Percentiles rank a stretch among this genome's conserved stretches.
Evolutionary conservation across 2,888 invertebrate genomes (phyloP).

Genomic region (Beris chalybata): DNA sequence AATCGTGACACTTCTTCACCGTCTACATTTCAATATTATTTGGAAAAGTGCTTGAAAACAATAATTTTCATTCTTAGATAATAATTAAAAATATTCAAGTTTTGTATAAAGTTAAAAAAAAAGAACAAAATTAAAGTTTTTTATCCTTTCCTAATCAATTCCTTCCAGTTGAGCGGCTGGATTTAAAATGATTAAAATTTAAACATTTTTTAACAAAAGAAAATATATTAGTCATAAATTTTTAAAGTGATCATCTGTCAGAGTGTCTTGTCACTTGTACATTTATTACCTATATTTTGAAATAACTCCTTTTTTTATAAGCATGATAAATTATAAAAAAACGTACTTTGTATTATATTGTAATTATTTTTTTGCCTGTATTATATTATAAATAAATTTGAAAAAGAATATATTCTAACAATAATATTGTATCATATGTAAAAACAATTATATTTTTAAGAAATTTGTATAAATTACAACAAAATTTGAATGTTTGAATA

Average conservation of each 20-base stretch:
- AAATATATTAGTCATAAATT: slow-evolving; percentile 1
- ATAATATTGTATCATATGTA: too few relatives aligned
- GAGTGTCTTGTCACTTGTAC: slow-evolving; percentile 34
- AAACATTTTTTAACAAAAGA: slow-evolving; percentile 10
- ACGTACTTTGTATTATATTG: not conserved
- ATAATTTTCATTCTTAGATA: not conserved
- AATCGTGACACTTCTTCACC: not conserved
- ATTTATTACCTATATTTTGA: not conserved
- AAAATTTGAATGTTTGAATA: not conserved
- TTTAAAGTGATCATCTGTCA: slow-evolving; percentile 39
- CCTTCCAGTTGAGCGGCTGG: slow-evolving; percentile 27
- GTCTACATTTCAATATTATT: not conserved
- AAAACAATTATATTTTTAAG: too few relatives aligned
- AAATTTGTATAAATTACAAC: slow-evolving; percentile 1
- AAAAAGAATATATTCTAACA: too few relatives aligned
- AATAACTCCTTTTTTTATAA: not conserved
- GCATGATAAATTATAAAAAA: slow-evolving; percentile 2
- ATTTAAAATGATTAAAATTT: slow-evolving; percentile 1
- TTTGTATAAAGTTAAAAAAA: slow-evolving; percentile 4
- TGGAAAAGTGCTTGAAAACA: slow-evolving; percentile 35
- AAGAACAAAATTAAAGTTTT: too few relatives aligned
- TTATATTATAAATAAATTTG: too few relatives aligned
- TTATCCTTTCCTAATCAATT: not conserved
- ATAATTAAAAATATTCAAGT: slow-evolving; percentile 6
- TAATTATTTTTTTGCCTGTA: not conserved